Conservation (phyloP, 1,140 invertebrate genomes). For the Halictus rubicundus region DNA sequence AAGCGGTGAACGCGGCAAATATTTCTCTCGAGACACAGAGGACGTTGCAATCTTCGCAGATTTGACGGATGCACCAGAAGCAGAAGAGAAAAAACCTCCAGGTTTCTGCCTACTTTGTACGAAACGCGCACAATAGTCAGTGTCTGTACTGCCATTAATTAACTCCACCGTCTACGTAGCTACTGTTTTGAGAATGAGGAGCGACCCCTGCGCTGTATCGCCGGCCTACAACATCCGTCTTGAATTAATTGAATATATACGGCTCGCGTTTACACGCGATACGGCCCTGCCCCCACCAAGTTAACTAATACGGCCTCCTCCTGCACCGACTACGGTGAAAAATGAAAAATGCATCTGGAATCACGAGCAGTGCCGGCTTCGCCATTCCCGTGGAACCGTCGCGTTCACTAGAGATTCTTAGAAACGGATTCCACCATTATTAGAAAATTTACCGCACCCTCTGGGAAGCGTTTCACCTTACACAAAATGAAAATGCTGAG, state of each 20-base stretch:
- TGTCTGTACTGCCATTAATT: constrained; percentile 46
- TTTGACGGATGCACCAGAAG: no score
- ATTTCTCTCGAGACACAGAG: no score
- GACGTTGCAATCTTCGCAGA: no score
- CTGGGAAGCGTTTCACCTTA: not conserved
- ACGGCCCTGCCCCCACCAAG: constrained; percentile 11
- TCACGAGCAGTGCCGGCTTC: not conserved
- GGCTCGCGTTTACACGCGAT: constrained; percentile 53
- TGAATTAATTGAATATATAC: constrained; percentile 59
- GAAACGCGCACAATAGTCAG: not conserved
- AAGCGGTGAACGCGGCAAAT: no score
- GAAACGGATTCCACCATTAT: not conserved
- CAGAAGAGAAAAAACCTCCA: no score
- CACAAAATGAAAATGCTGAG: not conserved
- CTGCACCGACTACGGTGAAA: not conserved
- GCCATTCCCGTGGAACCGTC: constrained; percentile 13
- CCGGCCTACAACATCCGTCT: constrained; percentile 55
- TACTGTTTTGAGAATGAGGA: constrained; percentile 55
- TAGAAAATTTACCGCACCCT: not conserved
- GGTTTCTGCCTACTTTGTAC: constrained; percentile 9
- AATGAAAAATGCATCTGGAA: constrained; percentile 45
- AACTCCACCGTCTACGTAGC: constrained; percentile 34
- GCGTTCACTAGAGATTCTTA: not conserved
- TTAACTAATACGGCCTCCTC: constrained; percentile 7
- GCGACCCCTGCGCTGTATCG: constrained; percentile 41